phyloP scores from a whole-genome alignment of 2,888 invertebrate genomes.

The Heliconius aoede region DNA sequence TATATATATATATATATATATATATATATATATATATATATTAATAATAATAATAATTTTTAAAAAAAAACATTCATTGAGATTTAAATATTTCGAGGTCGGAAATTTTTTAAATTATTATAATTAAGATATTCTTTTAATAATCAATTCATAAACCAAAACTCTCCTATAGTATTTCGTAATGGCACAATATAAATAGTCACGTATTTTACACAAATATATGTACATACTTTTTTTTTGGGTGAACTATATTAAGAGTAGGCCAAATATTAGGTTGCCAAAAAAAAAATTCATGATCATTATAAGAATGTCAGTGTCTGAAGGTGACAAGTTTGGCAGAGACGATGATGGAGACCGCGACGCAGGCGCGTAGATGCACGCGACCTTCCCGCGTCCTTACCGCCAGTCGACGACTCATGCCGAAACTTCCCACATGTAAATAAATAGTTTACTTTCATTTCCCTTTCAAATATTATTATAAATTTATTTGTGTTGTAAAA shows the following conservation, averaged over 20 bases:
- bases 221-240: neutral
- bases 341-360: conserved; percentile 56
- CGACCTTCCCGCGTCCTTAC: conserved; percentile 80
- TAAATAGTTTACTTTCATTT: conserved; percentile 65
- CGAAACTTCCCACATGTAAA: conserved; percentile 76
- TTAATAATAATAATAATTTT: no score
- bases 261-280: conserved; percentile 11
- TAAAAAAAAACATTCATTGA: no score
- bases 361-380: conserved; percentile 72
- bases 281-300: conserved; percentile 6
- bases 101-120: no score
- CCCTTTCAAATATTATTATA: conserved; percentile 52
- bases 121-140: no score
- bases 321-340: conserved; percentile 57
- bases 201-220: neutral
- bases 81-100: no score
- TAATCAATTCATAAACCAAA: no score
- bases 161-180: no score
- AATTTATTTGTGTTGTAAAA: conserved; percentile 57
- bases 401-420: conserved; percentile 70
- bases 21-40: no score
- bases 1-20: no score
- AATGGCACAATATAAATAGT: no score
- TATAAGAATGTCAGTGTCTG: conserved; percentile 25
- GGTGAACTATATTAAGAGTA: neutral